Percentiles rank a stretch among this genome's conserved stretches.
phyloP scores from a whole-genome alignment of 37 sponge, comb jelly and placozoan species.

The Hexactinellida sp. region DNA sequence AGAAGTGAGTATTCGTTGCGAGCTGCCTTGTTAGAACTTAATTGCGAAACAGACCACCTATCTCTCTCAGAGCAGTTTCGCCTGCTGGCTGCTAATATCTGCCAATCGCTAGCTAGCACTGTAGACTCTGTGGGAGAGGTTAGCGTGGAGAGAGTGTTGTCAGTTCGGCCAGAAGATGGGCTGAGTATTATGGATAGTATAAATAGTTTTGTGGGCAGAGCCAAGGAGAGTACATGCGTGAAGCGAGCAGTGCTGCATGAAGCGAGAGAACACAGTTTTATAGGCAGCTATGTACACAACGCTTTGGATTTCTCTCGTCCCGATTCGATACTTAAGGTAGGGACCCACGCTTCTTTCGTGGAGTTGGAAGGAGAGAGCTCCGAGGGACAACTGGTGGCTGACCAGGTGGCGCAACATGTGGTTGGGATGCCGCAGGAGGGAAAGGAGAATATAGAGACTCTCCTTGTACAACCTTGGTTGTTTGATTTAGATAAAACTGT shows the following conservation, averaged over 20 bases:
- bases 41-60: background rate
- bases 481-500: constrained; percentile 13
- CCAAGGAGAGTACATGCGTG: background rate
- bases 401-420: background rate
- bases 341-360: background rate
- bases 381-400: background rate
- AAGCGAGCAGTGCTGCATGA: background rate
- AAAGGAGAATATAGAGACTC: background rate
- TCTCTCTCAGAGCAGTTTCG: background rate
- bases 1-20: background rate
- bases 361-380: background rate
- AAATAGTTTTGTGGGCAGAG: background rate
- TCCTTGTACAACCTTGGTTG: background rate
- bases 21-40: background rate
- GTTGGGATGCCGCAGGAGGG: background rate
- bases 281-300: background rate
- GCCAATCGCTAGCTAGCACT: background rate
- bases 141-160: background rate
- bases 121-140: background rate
- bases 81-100: background rate
- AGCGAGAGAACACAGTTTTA: background rate
- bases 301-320: background rate
- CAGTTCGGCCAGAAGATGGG: background rate
- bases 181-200: background rate
- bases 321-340: background rate